These are phyloP conservation scores for Cynocephalus volans DNA, from an alignment of 2,113 vertebrate species.

Conservation along the genomic window DNA sequence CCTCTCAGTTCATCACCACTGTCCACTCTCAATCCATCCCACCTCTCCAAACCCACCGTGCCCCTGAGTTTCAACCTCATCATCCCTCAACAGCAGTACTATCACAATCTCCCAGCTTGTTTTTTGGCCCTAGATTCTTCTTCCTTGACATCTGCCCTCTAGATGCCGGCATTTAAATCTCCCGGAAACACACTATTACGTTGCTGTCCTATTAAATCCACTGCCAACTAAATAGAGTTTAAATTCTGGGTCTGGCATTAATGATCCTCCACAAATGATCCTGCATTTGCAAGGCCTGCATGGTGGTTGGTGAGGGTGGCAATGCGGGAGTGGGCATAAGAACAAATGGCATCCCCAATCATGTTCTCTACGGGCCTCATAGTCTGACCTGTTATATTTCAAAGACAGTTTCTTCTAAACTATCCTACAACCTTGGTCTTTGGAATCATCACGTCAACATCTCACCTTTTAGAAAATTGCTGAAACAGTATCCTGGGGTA, in stretches of 20 bases:
- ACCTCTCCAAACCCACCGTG: background rate
- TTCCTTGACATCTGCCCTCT: background rate
- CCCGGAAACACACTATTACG: background rate
- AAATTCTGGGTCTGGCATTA: background rate
- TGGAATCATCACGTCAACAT: background rate
- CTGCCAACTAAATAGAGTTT: background rate
- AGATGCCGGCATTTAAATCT: background rate
- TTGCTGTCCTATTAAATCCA: background rate
- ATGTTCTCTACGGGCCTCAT: accelerated
- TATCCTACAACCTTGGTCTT: background rate
- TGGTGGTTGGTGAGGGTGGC: accelerated
- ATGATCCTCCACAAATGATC: background rate
- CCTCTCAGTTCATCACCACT: background rate
- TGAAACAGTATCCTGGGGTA: background rate
- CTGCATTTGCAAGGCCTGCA: accelerated
- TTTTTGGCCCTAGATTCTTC: background rate
- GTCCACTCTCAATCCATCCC: background rate
- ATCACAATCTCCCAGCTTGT: background rate
- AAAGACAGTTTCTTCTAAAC: background rate
- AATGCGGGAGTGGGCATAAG: background rate
- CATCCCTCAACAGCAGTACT: background rate
- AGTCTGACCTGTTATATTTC: background rate
- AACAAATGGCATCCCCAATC: accelerated
- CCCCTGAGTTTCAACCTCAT: background rate
- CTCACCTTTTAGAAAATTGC: background rate